Percentiles rank a stretch among this genome's conserved stretches.
Evolutionary conservation across 2,797 vertebrate genomes (phyloP).

Genomic region (Tangara arthus): DNA sequence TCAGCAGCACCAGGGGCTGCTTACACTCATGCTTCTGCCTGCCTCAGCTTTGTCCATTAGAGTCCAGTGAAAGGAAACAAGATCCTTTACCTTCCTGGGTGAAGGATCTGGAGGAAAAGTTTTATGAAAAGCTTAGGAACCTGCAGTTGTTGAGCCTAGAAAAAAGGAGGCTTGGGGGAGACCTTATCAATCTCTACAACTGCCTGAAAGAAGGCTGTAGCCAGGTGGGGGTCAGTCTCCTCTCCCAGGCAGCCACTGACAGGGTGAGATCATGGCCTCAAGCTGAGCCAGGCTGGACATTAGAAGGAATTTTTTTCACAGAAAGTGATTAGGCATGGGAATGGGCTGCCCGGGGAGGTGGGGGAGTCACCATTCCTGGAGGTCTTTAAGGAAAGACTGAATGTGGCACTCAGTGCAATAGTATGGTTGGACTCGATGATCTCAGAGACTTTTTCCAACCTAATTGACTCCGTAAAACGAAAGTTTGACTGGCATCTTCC

Average conservation of each 20-base stretch:
- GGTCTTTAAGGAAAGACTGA: too few relatives aligned
- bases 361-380: not conserved
- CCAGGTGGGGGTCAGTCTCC: too few relatives aligned
- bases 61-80: not conserved
- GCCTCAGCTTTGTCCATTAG: not conserved
- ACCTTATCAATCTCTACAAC: not conserved
- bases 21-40: rapidly evolving
- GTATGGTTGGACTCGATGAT: not conserved
- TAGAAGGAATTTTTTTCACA: not conserved
- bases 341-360: not conserved
- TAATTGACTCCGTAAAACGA: rapidly evolving
- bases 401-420: not conserved
- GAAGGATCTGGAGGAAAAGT: not conserved
- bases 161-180: not conserved
- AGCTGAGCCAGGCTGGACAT: not conserved
- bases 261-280: not conserved
- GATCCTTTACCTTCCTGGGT: not conserved
- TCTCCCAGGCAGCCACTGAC: not conserved
- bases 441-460: not conserved
- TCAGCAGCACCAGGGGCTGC: not conserved
- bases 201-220: not conserved
- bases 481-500: not conserved
- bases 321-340: not conserved
- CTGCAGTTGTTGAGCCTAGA: not conserved
- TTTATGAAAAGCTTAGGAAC: not conserved